These are phyloP conservation scores for Nomada ruficornis DNA, from an alignment of 2,888 invertebrate species.

Conservation along the genomic window DNA sequence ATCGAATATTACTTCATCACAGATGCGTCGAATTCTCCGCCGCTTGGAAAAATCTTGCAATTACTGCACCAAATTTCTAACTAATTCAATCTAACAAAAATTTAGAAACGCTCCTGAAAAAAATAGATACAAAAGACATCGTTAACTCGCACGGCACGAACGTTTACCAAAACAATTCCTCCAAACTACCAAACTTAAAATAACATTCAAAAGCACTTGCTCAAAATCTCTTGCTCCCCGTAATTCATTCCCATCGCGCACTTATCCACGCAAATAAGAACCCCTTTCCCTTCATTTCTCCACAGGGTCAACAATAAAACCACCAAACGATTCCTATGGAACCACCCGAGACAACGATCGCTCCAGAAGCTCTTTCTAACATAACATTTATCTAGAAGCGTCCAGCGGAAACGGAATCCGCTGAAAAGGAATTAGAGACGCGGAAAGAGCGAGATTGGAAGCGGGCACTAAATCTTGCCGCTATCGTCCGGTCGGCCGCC, in stretches of 20 bases:
- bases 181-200: no score
- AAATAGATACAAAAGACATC: no score
- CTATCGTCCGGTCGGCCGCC: slow-evolving; percentile 32
- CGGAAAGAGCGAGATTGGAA: slow-evolving; percentile 5
- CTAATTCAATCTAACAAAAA: no score
- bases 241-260: no score
- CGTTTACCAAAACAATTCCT: no score
- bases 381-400: slow-evolving; percentile 15
- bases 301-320: neutral
- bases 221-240: no score
- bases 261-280: neutral
- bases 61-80: no score
- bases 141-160: no score
- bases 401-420: slow-evolving; percentile 2
- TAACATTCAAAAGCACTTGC: no score
- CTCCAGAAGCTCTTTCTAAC: neutral
- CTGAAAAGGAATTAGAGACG: slow-evolving; percentile 26
- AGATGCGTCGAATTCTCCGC: neutral
- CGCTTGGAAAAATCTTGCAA: no score
- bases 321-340: neutral
- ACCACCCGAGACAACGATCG: neutral
- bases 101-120: no score
- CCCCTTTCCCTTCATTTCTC: neutral
- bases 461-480: slow-evolving; percentile 45
- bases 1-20: neutral